Percentiles rank a stretch among this genome's conserved stretches.
Conservation (phyloP, 2,888 invertebrate genomes). For the Poecilobothrus nobilitatus region DNA sequence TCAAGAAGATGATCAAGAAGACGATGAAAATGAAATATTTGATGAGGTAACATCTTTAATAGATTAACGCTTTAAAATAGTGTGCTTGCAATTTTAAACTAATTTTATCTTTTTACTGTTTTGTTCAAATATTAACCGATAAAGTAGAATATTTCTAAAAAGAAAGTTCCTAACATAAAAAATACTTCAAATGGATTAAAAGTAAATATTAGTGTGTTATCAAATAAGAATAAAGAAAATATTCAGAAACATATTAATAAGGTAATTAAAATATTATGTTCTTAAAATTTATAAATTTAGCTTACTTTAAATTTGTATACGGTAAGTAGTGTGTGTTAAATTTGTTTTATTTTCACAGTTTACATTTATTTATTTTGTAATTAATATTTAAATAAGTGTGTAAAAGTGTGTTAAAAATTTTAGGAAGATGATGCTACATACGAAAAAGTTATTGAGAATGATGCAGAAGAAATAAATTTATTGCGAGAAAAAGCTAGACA, state of each 20-base stretch:
- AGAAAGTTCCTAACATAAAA: not conserved
- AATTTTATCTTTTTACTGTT: not conserved
- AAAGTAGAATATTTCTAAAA: not conserved
- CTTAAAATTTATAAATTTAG: too few relatives aligned
- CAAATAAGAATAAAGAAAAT: too few relatives aligned
- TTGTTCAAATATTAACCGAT: not conserved
- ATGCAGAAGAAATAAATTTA: conserved; percentile 33
- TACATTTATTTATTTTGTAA: too few relatives aligned
- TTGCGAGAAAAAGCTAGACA: conserved; percentile 34
- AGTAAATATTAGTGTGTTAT: too few relatives aligned
- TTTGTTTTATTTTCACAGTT: too few relatives aligned
- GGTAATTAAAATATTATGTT: too few relatives aligned
- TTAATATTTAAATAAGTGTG: too few relatives aligned
- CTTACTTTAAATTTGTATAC: too few relatives aligned
- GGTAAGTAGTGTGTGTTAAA: too few relatives aligned
- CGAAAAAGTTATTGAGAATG: conserved; percentile 40
- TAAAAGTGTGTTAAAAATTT: too few relatives aligned
- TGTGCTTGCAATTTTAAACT: not conserved
- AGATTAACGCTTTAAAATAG: not conserved
- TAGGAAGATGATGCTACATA: conserved; percentile 37
- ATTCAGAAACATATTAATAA: too few relatives aligned
- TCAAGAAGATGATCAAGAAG: conserved; percentile 28
- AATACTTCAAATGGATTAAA: too few relatives aligned
- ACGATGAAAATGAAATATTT: conserved; percentile 40
- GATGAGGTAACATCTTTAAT: conserved; percentile 42